These are phyloP conservation scores for Oscheius sp. DNA, from an alignment of 2,888 invertebrate species.

Conservation along the genomic window DNA sequence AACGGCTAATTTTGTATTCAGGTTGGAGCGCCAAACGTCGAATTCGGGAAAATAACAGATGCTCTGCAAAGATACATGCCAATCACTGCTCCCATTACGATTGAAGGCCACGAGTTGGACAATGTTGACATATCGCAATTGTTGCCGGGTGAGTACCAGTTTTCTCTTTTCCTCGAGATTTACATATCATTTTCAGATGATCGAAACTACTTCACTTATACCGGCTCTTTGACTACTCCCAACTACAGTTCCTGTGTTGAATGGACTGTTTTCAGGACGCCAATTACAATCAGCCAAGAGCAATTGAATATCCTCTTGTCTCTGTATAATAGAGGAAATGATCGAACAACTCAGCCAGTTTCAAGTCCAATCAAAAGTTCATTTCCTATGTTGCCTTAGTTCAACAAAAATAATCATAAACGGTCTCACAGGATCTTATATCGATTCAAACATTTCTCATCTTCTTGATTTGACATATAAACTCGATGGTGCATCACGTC, in stretches of 20 bases:
- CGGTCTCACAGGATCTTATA: too few relatives aligned
- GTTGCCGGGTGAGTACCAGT: too few relatives aligned
- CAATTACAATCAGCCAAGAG: conserved; percentile 67
- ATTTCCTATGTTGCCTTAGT: neutral
- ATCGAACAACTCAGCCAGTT: neutral
- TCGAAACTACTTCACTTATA: conserved; percentile 71
- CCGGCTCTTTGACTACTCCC: conserved; percentile 71
- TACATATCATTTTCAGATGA: conserved; percentile 34
- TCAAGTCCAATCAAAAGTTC: conserved; percentile 5
- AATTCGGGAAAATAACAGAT: conserved; percentile 21
- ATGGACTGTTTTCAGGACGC: conserved; percentile 71
- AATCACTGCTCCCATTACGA: neutral
- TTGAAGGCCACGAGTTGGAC: conserved; percentile 18
- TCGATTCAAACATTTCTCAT: too few relatives aligned
- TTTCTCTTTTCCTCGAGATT: neutral
- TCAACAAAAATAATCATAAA: too few relatives aligned
- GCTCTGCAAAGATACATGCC: conserved; percentile 1
- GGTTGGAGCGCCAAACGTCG: conserved; percentile 12
- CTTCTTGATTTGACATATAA: too few relatives aligned
- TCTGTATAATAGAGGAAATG: conserved; percentile 18
- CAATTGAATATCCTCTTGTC: conserved; percentile 30
- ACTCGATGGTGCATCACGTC: too few relatives aligned
- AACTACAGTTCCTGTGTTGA: conserved; percentile 71
- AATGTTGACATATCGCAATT: conserved; percentile 18
- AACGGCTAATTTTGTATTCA: neutral